Evolutionary conservation across 2,797 vertebrate species (phyloP), one percentile per base, ranked within the genome.

Genomic region (Huso huso): DNA sequence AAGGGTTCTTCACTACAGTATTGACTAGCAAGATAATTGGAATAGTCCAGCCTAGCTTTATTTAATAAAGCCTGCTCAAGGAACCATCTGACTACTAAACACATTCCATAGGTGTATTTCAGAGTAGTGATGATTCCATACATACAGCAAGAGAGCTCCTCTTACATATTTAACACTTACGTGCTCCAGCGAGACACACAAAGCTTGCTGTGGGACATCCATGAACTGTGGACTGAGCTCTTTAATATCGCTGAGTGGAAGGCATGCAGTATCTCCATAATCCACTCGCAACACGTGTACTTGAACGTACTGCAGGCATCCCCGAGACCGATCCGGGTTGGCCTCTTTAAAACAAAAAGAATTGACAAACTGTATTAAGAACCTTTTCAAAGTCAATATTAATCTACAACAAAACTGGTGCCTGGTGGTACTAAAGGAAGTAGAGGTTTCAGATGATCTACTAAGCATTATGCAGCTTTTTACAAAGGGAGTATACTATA

Each of bases 201-300:
- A 10, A 67, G 86, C 82, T 73, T 90, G 88, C 9, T 81, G 76
- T 1, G 89, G 87, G 3, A 85, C 68, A 9, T 8, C 7, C 0
- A 79, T 66, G 72, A 83, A 65, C 69, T 83, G 78, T 61, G 66
- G 61, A 49, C 75, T 73, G 69, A 90, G 64, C 37, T 81, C 76
- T 69, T 77, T 84, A 12, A 88, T 61, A 50, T 84, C 72, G 13
- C 50, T 63, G 68, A 90, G 74, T 8, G 83, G 81, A 23, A 90
- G 62, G 58, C 78, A 75, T 62, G 70, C 72, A 2, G 71, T 71
- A 74, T 87, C 88, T 7, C 89, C 88, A 6, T 84, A 75, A 72
- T 91, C 89, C 74, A 90, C 72, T 73, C 81, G 80, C 73, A 67
- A 77, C 70, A 89, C 82, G 74, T 89, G 86, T 72, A 90, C 77